Evolutionary conservation across 2,797 vertebrate species (phyloP), one percentile per base, ranked within the genome.

Genomic region (Gymnothorax javanicus): DNA sequence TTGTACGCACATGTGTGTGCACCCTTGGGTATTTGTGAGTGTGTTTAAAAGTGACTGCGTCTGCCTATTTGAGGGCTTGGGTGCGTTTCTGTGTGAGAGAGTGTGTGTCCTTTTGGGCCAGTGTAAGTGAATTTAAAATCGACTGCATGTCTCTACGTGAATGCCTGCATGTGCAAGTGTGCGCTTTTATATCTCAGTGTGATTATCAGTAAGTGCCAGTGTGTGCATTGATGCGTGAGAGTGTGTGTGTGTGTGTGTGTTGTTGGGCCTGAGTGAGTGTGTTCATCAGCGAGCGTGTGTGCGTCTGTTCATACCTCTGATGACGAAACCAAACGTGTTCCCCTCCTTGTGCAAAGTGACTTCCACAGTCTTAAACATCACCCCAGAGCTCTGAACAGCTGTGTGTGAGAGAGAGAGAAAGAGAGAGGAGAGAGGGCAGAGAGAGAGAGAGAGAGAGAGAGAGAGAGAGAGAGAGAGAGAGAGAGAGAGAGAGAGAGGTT

Each of bases 331-430:
- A 52, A 99, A 99, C 77, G 97, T 98, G 93, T 99, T 99, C 25
- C 98, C 98, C 90, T 99, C 98, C 94, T 99, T 99, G 94, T 99
- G 98, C 87, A 99, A 96, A 2, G 98, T 99, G 91, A 99, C 98
- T 90, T 99, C 98, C 82, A 99, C 96, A 0, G 97, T 99, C 95
- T 98, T 98, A 89, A 99, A 99, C 93, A 99, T 95, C 91, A 99
- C 95, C 90, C 97, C 97, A 9, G 98, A 97, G 89, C 98, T 97
- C 95, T 99, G 98, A 9, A 98, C 96, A 60, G 98, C 98, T 99
- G 91, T 82, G 91, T 64, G 62, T 23, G 62, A 6, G 81, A 86
- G 83, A n/a, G 64, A 91, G 62, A 81, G 90, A 71, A 85, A 71
- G 86, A 87, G 11, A 89, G 88, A 87, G 90, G n/a, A n/a, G n/a